Percentiles rank a stretch among this genome's conserved stretches.
Conservation (phyloP, 2,888 invertebrate species). For the Drosophila histrio region DNA sequence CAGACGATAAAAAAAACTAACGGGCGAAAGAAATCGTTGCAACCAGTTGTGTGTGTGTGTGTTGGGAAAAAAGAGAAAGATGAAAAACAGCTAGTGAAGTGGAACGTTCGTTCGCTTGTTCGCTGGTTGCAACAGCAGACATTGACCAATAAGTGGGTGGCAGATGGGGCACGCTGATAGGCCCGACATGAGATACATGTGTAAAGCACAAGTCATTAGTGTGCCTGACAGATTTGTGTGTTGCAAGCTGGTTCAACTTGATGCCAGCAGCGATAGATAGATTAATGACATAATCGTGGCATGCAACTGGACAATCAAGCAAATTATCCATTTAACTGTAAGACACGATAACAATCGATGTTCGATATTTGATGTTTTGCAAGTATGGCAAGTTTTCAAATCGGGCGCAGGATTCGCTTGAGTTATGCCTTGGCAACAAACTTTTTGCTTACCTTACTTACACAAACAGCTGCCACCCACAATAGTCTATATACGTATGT, state of each 20-base stretch:
- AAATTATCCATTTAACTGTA: slow-evolving; percentile 37
- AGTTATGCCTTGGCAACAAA: slow-evolving; percentile 62
- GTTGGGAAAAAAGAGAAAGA: slow-evolving; percentile 45
- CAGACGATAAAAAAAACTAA: slow-evolving; percentile 69
- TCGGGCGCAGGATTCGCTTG: slow-evolving; percentile 74
- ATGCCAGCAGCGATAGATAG: slow-evolving; percentile 44
- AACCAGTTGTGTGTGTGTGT: not conserved
- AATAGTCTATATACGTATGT: not conserved
- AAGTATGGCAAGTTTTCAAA: slow-evolving; percentile 41
- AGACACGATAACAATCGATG: not conserved
- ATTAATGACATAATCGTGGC: slow-evolving; percentile 49
- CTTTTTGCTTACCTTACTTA: slow-evolving; percentile 74
- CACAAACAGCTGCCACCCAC: slow-evolving; percentile 42
- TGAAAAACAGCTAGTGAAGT: slow-evolving; percentile 56
- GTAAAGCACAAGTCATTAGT: slow-evolving; percentile 76
- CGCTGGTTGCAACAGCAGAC: slow-evolving; percentile 27
- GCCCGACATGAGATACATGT: slow-evolving; percentile 63
- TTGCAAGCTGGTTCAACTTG: slow-evolving; percentile 2
- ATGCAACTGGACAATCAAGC: slow-evolving; percentile 37
- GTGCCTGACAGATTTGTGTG: slow-evolving; percentile 60
- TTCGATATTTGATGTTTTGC: slow-evolving; percentile 3
- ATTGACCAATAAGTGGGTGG: slow-evolving; percentile 49
- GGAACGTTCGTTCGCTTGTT: slow-evolving; percentile 14
- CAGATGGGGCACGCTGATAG: slow-evolving; percentile 39
- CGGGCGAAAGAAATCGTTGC: slow-evolving; percentile 6